These are phyloP conservation scores for Phaetusa simplex DNA, from an alignment of 2,113 vertebrate species.

Conservation along the genomic window DNA sequence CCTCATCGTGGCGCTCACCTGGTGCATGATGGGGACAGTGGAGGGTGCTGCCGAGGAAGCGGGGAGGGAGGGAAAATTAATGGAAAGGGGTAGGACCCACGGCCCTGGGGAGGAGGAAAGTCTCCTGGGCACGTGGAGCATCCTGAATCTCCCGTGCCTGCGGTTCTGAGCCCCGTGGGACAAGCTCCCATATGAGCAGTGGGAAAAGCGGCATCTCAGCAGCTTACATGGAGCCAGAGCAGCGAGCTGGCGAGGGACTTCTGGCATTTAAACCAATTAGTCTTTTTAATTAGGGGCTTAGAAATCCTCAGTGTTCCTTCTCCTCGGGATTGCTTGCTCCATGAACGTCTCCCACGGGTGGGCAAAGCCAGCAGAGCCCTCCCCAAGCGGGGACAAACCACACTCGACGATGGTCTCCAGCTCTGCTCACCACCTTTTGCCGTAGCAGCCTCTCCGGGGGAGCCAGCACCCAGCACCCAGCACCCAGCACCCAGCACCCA, in stretches of 20 bases:
- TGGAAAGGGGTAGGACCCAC: rapidly evolving
- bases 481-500: neutral
- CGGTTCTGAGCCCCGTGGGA: rapidly evolving
- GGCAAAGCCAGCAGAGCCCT: neutral
- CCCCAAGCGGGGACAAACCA: rapidly evolving
- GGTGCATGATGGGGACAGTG: slow-evolving; percentile 98
- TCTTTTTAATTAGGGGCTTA: slow-evolving; percentile 49
- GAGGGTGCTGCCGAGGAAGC: slow-evolving; percentile 87
- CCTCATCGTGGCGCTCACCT: slow-evolving; percentile 98
- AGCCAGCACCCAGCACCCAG: neutral
- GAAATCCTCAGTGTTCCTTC: neutral
- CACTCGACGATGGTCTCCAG: neutral
- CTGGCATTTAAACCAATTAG: slow-evolving; percentile 3
- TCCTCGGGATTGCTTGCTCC: neutral
- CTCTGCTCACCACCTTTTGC: neutral
- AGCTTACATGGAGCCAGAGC: slow-evolving; percentile 30
- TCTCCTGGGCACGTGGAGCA: neutral
- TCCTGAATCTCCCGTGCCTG: neutral
- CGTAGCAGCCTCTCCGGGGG: neutral
- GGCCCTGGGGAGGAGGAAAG: neutral
- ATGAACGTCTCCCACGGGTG: neutral
- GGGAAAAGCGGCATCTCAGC: neutral
- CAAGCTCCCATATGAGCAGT: neutral
- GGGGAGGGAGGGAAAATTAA: neutral
- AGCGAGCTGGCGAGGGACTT: slow-evolving; percentile 35